Base-by-base conservation (phyloP, 2,797 vertebrate species). In the Pelochelys cantorii region DNA sequence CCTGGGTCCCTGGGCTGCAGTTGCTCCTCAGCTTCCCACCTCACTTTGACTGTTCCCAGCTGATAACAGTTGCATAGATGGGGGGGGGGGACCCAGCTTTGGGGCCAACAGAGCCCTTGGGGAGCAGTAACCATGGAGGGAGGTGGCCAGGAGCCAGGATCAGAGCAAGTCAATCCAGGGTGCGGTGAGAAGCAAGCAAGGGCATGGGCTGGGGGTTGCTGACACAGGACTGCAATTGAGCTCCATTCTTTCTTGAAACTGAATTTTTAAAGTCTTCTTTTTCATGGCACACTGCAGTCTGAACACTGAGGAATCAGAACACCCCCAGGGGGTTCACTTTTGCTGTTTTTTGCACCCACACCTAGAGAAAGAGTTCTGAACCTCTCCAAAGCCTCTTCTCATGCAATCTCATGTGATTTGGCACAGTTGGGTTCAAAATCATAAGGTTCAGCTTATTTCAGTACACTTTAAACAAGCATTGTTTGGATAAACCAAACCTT, bases 381-480 rank as follows among this genome's bases (percentile, higher is more conserved):
- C 93, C 80, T 1, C 87, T 90, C 68, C 2, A 7, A 86, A 4
- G 13, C 87, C 92, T 79, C 4, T 27, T 81, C 29, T 55, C 10
- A 27, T 15, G 86, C n/a, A 17, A 5, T 54, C 94, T 94, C 31
- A 85, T 48, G 42, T 48, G 42, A 48, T 48, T 48, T 48, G 42
- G 18, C 75, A 1, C 3, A 0, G 20, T 6, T 20, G 59, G 60
- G 11, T 48, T 48, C 42, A 12, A 31, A 0, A 1, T 13, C 54
- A 77, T 27, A 68, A 87, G 27, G 9, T 57, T 20, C 79, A 10
- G 15, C 9, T 83, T 81, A 55, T 84, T 92, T 90, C 1, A 0
- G 9, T 87, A 59, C 78, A 77, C 2, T 90, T 68, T 56, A 89
- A 86, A 62, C 22, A 74, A 42, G 15, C 90, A 87, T n/a, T 13